These are phyloP conservation scores for Hoplodrina blanda DNA, from an alignment of 2,888 invertebrate genomes.

Conservation along the genomic window DNA sequence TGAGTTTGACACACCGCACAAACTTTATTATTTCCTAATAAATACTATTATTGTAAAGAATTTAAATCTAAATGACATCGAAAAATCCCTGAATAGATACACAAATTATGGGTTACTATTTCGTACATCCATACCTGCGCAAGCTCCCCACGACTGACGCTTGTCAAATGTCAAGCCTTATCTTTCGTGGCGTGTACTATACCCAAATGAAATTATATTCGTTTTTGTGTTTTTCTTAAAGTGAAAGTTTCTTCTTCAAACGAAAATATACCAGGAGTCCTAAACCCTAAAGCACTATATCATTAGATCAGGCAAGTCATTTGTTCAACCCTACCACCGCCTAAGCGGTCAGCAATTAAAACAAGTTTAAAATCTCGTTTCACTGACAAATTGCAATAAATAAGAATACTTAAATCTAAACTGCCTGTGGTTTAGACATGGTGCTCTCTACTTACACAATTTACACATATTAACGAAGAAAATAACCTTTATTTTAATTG, in stretches of 20 bases:
- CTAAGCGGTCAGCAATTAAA: slow-evolving; percentile 73
- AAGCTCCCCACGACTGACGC: no score
- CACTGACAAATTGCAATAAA: slow-evolving; percentile 80
- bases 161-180: no score
- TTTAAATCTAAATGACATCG: no score
- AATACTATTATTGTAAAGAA: no score
- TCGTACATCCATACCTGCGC: no score
- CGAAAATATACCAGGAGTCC: background rate
- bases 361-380: slow-evolving; percentile 80
- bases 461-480: slow-evolving; percentile 26
- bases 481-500: slow-evolving; percentile 12
- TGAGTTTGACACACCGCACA: no score
- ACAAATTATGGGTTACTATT: no score
- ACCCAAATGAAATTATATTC: no score
- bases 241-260: background rate
- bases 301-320: background rate
- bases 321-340: slow-evolving; percentile 64
- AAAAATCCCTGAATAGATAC: no score
- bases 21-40: no score
- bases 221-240: no score
- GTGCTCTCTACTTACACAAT: slow-evolving; percentile 62
- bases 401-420: slow-evolving; percentile 77
- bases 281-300: background rate
- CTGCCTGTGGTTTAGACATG: slow-evolving; percentile 68
- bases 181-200: no score